These are phyloP conservation scores for Sarotherodon lohbergeri DNA, from an alignment of 2,113 vertebrate species.

Conservation along the genomic window DNA sequence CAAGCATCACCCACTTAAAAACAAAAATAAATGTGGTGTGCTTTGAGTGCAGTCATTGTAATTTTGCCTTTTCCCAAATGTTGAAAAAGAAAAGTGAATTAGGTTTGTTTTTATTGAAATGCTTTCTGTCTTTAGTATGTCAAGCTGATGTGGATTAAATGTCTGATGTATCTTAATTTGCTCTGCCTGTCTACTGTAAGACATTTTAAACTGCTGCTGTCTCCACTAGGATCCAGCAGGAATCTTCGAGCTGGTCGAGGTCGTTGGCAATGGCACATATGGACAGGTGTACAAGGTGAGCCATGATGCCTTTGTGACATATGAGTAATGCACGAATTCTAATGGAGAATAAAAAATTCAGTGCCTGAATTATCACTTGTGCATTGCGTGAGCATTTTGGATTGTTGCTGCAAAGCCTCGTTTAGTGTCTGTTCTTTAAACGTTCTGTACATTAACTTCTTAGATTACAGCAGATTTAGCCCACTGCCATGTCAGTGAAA, in stretches of 20 bases:
- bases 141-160: not conserved
- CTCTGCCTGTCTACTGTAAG: not conserved
- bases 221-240: slow-evolving; percentile 82
- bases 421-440: not conserved
- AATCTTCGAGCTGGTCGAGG: slow-evolving; percentile 90
- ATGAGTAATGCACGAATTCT: not conserved
- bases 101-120: not conserved
- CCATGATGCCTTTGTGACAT: not conserved
- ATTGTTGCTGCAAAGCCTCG: not conserved
- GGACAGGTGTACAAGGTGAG: slow-evolving; percentile 88
- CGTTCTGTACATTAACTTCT: not conserved
- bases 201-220: not conserved
- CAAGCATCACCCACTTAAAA: not conserved
- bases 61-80: not conserved
- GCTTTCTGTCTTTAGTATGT: not conserved
- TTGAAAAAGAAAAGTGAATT: not conserved
- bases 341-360: not conserved
- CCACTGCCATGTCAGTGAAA: not conserved
- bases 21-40: not conserved
- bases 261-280: slow-evolving; percentile 79
- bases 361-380: not conserved
- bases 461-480: not conserved
- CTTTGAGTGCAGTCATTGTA: not conserved
- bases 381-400: not conserved
- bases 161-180: not conserved